Evolutionary conservation across 2,888 invertebrate species (phyloP).

Genomic region (Synanthedon andrenaeformis): DNA sequence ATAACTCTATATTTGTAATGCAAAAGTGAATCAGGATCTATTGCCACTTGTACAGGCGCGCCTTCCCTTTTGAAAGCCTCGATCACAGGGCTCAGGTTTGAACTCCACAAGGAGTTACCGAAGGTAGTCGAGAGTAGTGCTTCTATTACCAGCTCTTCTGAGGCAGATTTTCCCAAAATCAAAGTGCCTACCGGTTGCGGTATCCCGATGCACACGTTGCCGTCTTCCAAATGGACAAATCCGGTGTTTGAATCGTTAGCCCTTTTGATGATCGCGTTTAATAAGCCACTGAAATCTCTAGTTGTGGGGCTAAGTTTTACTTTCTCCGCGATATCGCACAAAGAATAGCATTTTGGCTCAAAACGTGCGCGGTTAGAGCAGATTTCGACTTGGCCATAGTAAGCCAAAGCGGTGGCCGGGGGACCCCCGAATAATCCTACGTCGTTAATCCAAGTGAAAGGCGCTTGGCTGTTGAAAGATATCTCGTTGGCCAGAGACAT

Average conservation of each 20-base stretch:
- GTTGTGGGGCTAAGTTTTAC: too few relatives aligned
- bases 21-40: neutral
- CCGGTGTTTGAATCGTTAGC: too few relatives aligned
- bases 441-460: neutral
- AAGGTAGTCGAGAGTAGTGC: too few relatives aligned
- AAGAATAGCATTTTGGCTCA: too few relatives aligned
- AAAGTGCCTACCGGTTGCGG: neutral
- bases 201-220: neutral
- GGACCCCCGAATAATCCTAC: neutral
- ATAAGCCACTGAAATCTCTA: too few relatives aligned
- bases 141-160: too few relatives aligned
- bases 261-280: too few relatives aligned
- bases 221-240: neutral
- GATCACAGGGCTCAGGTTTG: too few relatives aligned
- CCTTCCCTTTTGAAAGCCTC: neutral
- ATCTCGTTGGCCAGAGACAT: conserved; percentile 34
- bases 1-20: conserved; percentile 12
- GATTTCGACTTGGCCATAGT: too few relatives aligned
- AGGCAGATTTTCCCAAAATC: neutral
- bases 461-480: conserved; percentile 9
- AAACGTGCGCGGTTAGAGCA: too few relatives aligned
- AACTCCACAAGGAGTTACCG: too few relatives aligned
- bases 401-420: neutral
- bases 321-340: too few relatives aligned
- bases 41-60: neutral